Base-by-base conservation (phyloP, 1,140 invertebrate genomes). In the Acyrthosiphon pisum region DNA sequence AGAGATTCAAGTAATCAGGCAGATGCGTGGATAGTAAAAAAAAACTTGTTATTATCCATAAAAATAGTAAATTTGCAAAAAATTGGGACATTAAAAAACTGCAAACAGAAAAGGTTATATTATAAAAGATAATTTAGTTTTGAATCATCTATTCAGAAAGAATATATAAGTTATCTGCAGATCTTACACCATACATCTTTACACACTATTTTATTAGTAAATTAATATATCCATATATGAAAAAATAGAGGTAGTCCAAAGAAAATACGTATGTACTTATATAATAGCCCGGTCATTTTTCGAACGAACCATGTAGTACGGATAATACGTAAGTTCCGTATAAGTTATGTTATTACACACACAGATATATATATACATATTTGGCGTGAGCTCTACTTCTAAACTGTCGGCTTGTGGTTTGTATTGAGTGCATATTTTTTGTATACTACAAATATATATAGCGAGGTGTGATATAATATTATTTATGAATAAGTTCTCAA, bases 371-470 rank as follows among this genome's bases (percentile, higher is more conserved):
- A 56, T 41, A 46, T 88, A 48, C n/a, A 53, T 68, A n/a, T 81
- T 37, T 7, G 60, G 41, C 68, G 46, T 83, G 68, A 92, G 90
- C 44, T 92, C 44, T 92, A 92, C 90, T 92, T 92, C 46, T 53
- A 20, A 83, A 83, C 60, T 92, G 44, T 92, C 68, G 37, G 89
- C 89, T 90, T 90, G 89, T 90, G 89, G 89, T 60, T 44, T 68
- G 89, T 90, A 76, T 76, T 18, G 56, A 68, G 53, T 20, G 37
- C 89, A 44, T 60, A 89, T 60, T 46, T 30, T 90, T 35, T 88
- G 30, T 87, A 87, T 48, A 48, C 14, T 48, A 87, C 22, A 26
- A 14, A 26, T 48, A 44, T 68, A 3, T 44, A 90, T 68, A 68
- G 14, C 37, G 56, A 68, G 50, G 35, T 30, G 88, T 60, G 88